Evolutionary conservation across 2,888 invertebrate species (phyloP).

Genomic region (Smittia aterrima): DNA sequence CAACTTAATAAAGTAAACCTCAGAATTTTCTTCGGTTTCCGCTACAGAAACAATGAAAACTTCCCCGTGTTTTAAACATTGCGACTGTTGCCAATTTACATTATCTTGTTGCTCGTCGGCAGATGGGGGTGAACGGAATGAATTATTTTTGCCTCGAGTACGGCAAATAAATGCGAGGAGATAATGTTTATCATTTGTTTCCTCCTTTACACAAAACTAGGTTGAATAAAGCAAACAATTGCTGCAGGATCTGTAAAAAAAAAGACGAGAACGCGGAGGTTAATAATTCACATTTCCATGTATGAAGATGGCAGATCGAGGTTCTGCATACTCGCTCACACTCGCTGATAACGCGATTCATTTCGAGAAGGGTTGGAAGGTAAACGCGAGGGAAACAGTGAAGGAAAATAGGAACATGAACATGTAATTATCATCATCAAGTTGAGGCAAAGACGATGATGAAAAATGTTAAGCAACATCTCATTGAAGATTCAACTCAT

Average conservation of each 20-base stretch:
- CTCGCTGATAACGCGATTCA: background rate
- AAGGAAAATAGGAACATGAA: background rate
- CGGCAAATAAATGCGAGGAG: slow-evolving; percentile 8
- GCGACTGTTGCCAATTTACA: background rate
- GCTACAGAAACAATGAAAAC: background rate
- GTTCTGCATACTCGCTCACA: background rate
- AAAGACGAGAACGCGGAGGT: background rate
- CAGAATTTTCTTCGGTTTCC: background rate
- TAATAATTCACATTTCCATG: background rate
- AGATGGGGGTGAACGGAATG: background rate
- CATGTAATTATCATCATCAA: background rate
- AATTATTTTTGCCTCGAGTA: background rate
- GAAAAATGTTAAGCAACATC: background rate
- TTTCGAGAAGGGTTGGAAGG: background rate
- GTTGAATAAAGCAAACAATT: slow-evolving; percentile 4
- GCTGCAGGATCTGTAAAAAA: background rate
- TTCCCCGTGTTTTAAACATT: background rate
- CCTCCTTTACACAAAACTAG: background rate
- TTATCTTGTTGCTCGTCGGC: background rate
- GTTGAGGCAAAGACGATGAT: background rate
- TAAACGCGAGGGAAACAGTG: background rate
- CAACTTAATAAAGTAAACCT: too few species aligned
- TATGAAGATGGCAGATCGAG: slow-evolving; percentile 3
- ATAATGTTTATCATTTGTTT: slow-evolving; percentile 3
- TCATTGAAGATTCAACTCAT: background rate